Conservation (phyloP, 1,140 invertebrate genomes). For the Phthorimaea operculella region DNA sequence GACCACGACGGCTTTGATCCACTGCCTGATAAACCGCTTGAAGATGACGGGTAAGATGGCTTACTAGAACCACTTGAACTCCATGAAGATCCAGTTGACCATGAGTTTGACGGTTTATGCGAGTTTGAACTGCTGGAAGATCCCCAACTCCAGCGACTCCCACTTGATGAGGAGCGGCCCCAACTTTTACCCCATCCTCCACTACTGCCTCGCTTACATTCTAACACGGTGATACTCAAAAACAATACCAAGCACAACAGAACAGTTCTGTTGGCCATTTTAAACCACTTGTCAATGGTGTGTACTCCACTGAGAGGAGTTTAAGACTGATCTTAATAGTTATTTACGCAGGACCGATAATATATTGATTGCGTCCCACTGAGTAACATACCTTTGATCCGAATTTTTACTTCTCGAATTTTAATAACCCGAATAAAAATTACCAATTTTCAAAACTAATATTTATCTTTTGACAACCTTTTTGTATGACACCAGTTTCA, state of each 20-base stretch:
- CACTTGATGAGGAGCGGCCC: conserved; percentile 3
- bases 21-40: conserved; percentile 7
- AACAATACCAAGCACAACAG: conserved; percentile 25
- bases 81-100: background rate
- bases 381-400: too few relatives aligned
- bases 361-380: too few relatives aligned
- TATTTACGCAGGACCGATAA: too few relatives aligned
- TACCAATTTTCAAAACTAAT: too few relatives aligned
- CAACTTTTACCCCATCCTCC: conserved; percentile 11
- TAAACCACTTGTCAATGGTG: background rate
- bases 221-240: conserved; percentile 13
- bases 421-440: too few relatives aligned
- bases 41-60: background rate
- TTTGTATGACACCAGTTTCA: too few relatives aligned
- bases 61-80: conserved; percentile 10
- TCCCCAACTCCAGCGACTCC: conserved; percentile 7
- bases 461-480: too few relatives aligned
- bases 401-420: too few relatives aligned
- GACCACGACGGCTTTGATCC: conserved; percentile 24
- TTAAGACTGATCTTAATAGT: too few relatives aligned
- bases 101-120: too few relatives aligned
- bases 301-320: too few relatives aligned
- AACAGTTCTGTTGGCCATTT: conserved; percentile 28
- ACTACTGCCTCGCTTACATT: conserved; percentile 8
- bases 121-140: conserved; percentile 8